Base-by-base conservation (phyloP, 2,113 vertebrate species). In the Vireo altiloquus region DNA sequence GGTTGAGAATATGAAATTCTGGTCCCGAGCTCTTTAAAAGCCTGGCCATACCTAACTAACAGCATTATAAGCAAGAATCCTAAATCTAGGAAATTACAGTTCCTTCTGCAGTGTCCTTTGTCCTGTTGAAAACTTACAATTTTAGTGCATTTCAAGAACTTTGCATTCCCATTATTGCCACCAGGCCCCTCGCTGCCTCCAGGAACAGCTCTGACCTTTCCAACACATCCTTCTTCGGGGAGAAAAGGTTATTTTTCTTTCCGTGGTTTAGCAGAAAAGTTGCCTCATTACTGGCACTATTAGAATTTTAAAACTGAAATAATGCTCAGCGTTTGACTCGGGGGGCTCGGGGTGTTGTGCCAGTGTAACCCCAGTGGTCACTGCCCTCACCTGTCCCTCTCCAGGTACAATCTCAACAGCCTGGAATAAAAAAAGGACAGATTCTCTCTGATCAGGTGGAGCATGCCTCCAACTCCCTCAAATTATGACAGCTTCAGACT, bases 1-100 rank as follows among this genome's bases (percentile, higher is more conserved):
- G 95, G 96, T 81, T 94, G 93, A 25, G 82, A 94, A 95, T 61
- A 85, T 13, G 49, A 94, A 95, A 95, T 83, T 77, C 92, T 94
- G 64, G 52, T 89, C 56, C 65, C 5, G 2, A 94, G 91, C 92
- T 82, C 94, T 91, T 92, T 75, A 52, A 86, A 90, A 80, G 71
- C 72, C 78, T 54, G 23, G 49, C 75, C 84, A 39, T 74, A 87
- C 37, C 90, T 61, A 90, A 95, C 71, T 23, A 92, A 72, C 71
- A 92, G 70, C 59, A 30, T 9, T 77, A 44, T 65, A 87, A 89
- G 76, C 52, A 83, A 84, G 86, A 84, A 83, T 24, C 64, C 27
- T 47, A 53, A 94, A 82, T 52, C 56, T 33, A 74, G 84, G 68
- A 66, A 92, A 86, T 83, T n/a, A 33, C 59, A 56, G 65, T 19